These are phyloP conservation scores for Pipistrellus kuhlii DNA, from an alignment of 2,797 vertebrate genomes.

Conservation along the genomic window DNA sequence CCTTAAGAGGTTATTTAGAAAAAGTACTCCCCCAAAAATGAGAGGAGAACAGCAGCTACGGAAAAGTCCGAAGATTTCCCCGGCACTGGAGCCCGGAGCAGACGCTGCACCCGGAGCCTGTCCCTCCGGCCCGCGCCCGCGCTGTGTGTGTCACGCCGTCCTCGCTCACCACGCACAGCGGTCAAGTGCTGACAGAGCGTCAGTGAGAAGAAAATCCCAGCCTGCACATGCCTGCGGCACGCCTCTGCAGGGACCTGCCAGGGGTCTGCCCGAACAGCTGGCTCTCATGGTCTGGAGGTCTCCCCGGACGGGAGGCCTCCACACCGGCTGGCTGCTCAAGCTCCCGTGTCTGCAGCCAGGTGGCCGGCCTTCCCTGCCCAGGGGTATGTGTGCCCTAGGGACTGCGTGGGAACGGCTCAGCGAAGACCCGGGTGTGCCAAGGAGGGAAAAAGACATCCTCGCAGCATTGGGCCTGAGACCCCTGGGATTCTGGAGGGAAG, in stretches of 20 bases:
- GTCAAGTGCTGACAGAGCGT: background rate
- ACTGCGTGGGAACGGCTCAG: background rate
- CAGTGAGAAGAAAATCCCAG: background rate
- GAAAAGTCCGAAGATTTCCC: background rate
- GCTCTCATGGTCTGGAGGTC: background rate
- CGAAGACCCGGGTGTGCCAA: background rate
- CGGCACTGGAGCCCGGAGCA: background rate
- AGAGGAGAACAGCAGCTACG: background rate
- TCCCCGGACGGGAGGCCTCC: background rate
- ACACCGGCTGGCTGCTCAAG: rapidly evolving
- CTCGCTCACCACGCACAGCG: background rate
- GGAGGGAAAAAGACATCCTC: background rate
- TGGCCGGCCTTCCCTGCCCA: background rate
- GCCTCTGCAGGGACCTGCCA: background rate
- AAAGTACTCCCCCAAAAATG: background rate
- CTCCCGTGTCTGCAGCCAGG: background rate
- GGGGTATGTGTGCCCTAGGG: rapidly evolving
- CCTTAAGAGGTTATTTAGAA: background rate
- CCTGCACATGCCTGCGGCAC: rapidly evolving
- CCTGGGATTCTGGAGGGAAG: background rate
- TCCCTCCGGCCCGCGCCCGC: rapidly evolving
- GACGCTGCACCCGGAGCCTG: background rate
- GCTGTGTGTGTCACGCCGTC: too few relatives aligned
- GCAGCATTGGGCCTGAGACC: background rate
- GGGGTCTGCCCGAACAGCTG: too few relatives aligned